phyloP scores from a whole-genome alignment of 2,888 invertebrate species.

The Eupithecia exiguata region DNA sequence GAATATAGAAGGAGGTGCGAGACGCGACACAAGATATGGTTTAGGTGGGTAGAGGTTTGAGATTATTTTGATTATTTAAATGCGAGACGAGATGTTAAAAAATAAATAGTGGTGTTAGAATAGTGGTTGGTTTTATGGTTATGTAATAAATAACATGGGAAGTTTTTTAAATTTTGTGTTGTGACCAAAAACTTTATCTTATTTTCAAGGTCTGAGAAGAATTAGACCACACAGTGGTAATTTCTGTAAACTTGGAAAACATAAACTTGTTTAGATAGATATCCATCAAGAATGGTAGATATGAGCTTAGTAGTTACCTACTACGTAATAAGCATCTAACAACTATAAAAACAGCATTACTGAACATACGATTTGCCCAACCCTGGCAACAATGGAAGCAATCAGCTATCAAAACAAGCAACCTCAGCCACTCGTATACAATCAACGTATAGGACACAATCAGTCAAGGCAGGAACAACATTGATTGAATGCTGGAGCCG shows the following conservation, averaged over 20 bases:
- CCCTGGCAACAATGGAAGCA: slow-evolving; percentile 3
- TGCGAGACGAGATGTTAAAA: background rate
- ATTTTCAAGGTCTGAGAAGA: background rate
- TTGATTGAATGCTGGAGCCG: slow-evolving; percentile 38
- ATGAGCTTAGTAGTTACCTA: background rate
- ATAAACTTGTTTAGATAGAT: background rate
- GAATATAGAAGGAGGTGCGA: background rate
- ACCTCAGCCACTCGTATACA: background rate
- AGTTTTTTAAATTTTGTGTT: background rate
- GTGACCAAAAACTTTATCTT: background rate
- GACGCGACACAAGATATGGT: background rate
- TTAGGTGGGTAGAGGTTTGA: background rate
- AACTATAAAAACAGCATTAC: background rate
- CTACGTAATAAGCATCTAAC: background rate
- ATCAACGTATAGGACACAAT: slow-evolving; percentile 10
- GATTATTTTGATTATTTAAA: background rate
- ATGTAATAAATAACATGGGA: too few species aligned
- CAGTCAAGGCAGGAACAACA: slow-evolving; percentile 37
- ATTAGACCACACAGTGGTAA: background rate
- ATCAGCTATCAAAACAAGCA: slow-evolving; percentile 4
- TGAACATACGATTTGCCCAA: background rate
- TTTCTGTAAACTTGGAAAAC: background rate
- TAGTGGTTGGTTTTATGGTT: background rate
- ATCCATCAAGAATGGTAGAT: background rate
- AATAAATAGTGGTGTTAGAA: too few species aligned